Percentiles rank a stretch among this genome's conserved stretches.
phyloP scores from a whole-genome alignment of 1,140 invertebrate species.

The Cepaea nemoralis region DNA sequence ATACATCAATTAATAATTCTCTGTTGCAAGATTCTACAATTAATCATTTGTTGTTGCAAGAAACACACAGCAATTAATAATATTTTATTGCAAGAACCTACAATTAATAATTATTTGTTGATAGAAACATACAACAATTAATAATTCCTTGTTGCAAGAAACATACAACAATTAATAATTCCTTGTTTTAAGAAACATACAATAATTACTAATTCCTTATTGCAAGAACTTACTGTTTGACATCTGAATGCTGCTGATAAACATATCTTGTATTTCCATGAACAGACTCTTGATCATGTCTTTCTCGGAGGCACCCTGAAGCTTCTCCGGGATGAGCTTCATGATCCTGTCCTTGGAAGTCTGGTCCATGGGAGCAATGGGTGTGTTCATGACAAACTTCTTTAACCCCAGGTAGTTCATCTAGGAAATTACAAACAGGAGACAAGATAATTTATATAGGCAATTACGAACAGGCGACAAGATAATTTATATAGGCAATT shows the following conservation, averaged over 20 bases:
- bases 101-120: too few species aligned
- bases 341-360: slow-evolving; percentile 69
- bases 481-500: neutral
- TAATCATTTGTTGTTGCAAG: too few species aligned
- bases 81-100: too few species aligned
- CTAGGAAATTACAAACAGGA: slow-evolving; percentile 46
- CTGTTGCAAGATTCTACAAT: too few species aligned
- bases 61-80: too few species aligned
- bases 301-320: slow-evolving; percentile 54
- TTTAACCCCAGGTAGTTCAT: slow-evolving; percentile 71
- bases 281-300: slow-evolving; percentile 64
- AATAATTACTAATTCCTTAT: neutral
- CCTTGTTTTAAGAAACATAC: neutral
- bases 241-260: slow-evolving; percentile 69
- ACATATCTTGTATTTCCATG: slow-evolving; percentile 67
- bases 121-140: too few species aligned
- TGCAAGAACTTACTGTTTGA: slow-evolving; percentile 63
- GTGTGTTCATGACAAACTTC: slow-evolving; percentile 67
- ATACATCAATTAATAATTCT: too few species aligned
- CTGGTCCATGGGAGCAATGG: slow-evolving; percentile 69
- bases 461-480: too few species aligned
- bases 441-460: neutral
- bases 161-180: too few species aligned
- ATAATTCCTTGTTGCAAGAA: too few species aligned
- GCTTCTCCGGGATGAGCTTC: slow-evolving; percentile 62